Evolutionary conservation across 2,797 vertebrate genomes (phyloP), one percentile per base, ranked within the genome.

Genomic region (Oreortyx pictus): DNA sequence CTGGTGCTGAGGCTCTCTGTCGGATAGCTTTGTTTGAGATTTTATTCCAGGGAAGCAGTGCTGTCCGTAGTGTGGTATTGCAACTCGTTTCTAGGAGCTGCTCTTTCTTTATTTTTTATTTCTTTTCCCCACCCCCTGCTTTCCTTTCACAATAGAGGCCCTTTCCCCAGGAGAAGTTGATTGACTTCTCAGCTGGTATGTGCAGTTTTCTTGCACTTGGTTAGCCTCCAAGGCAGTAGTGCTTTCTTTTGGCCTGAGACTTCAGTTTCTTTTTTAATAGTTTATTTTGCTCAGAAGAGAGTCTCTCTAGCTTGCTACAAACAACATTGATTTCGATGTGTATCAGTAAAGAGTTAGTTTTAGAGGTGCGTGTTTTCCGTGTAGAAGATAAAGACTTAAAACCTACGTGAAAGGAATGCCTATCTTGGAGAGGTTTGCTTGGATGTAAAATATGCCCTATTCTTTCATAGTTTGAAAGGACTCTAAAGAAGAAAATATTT

Each of bases 381-480:
- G 66, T 75, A 73, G 31, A 91, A 86, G 93, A 66, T 64, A 75
- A 80, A 88, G 66, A 70, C 54, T 71, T 88, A 94, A 92, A 87
- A 16, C 59, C 61, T 90, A 22, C 74, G 61, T 91, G 88, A 79
- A 94, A 91, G 78, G 72, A 70, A 73, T 65, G 60, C 62, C 90
- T 72, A 87, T 81, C 74, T 93, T 71, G 86, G 86, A 95, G 95
- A 88, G 89, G 85, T 82, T 94, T 90, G 64, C 73, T 85, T 54
- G 91, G 74, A 72, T 93, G 92, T 95, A 86, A 67, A 56, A 31
- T 89, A 37, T 87, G 17, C 67, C 65, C n/a, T 75, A 59, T 82
- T 80, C 72, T 95, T 96, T 93, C 16, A 49, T 92, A 56, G 86
- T 90, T 79, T 88, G 46, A 77, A 77, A 94, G 64, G 71, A 78